A percentile compares a stretch with the other conserved stretches of the same genome.
Conservation (phyloP, 2,888 invertebrate genomes). For the Ypsolopha scabrella region DNA sequence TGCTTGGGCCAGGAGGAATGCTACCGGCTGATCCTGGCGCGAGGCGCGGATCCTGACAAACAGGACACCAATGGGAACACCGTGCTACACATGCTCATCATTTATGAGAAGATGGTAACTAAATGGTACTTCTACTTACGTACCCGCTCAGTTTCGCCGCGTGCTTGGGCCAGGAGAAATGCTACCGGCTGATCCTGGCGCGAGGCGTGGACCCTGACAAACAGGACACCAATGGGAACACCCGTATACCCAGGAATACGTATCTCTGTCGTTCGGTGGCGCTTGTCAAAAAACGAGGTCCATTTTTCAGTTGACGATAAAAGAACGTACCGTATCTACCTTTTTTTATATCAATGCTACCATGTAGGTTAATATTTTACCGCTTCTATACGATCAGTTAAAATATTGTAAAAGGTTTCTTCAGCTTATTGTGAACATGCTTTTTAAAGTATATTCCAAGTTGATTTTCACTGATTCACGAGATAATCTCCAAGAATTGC, state of each 20-base stretch:
- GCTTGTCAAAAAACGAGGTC: too few relatives aligned
- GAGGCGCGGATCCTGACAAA: slow-evolving; percentile 94
- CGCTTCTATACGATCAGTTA: too few relatives aligned
- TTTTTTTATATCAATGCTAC: too few relatives aligned
- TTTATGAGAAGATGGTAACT: slow-evolving; percentile 91
- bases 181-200: slow-evolving; percentile 92
- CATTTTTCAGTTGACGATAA: too few relatives aligned
- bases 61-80: slow-evolving; percentile 99
- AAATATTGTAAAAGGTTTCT: too few relatives aligned
- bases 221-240: slow-evolving; percentile 98
- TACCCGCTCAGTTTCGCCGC: slow-evolving; percentile 97
- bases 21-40: slow-evolving; percentile 91
- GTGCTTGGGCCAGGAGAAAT: slow-evolving; percentile 96
- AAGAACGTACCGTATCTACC: too few relatives aligned
- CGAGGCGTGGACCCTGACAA: slow-evolving; percentile 95
- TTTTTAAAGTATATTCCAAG: not conserved
- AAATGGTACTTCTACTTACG: too few relatives aligned
- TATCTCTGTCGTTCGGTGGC: too few relatives aligned
- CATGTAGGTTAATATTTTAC: too few relatives aligned
- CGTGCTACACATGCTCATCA: slow-evolving; percentile 95
- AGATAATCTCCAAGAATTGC: not conserved
- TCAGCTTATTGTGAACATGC: too few relatives aligned
- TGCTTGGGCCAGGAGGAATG: slow-evolving; percentile 98
- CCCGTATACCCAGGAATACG: too few relatives aligned
- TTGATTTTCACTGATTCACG: not conserved